Conservation (phyloP, 1,140 invertebrate species). For the Sycophila sp. region DNA sequence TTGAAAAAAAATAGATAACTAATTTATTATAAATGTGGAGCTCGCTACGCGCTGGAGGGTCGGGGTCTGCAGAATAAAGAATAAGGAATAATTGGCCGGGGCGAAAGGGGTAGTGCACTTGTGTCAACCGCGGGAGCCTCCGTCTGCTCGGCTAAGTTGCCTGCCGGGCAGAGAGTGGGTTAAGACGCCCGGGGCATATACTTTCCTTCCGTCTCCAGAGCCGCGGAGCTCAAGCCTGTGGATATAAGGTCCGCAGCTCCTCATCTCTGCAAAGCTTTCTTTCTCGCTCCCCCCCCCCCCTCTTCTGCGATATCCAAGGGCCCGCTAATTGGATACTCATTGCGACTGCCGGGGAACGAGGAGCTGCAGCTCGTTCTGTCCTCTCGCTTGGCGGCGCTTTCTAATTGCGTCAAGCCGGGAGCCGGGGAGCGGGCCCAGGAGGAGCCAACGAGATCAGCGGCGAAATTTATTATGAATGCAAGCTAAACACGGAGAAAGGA, state of each 20-base stretch:
- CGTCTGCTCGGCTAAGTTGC: no score
- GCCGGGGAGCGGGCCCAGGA: neutral
- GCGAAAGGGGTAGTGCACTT: neutral
- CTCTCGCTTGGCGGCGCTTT: no score
- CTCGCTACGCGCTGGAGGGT: no score
- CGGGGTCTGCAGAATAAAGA: neutral
- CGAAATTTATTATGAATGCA: neutral
- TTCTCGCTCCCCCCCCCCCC: neutral
- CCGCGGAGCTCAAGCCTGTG: neutral
- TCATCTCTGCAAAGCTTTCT: no score
- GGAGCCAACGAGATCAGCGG: neutral
- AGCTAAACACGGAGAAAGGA: neutral
- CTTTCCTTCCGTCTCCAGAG: neutral
- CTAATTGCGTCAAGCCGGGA: no score
- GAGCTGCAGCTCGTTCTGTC: no score
- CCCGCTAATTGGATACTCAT: slow-evolving; percentile 24
- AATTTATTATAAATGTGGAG: no score
- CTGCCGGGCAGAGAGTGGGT: slow-evolving; percentile 9
- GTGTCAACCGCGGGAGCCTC: neutral
- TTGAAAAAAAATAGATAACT: no score
- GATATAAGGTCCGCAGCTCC: neutral
- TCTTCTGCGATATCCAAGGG: neutral
- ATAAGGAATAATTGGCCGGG: no score
- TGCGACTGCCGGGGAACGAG: no score
- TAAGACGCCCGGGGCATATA: slow-evolving; percentile 9